These are phyloP conservation scores for Chrysina gloriosa DNA, from an alignment of 2,888 invertebrate species.

Conservation along the genomic window DNA sequence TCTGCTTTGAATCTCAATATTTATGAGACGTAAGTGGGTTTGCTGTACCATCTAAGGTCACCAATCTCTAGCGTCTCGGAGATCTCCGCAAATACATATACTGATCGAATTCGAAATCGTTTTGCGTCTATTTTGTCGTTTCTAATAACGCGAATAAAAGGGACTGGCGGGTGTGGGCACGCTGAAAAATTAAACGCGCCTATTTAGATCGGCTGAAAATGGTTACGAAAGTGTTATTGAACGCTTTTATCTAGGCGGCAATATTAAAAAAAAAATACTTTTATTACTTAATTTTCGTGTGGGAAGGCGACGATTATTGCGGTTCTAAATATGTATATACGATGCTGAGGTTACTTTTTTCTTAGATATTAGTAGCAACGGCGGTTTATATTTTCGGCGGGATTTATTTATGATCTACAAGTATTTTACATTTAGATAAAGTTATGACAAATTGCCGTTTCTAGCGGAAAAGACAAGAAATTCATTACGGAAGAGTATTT, in stretches of 20 bases:
- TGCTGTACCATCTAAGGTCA: slow-evolving; percentile 25
- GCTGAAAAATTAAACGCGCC: background rate
- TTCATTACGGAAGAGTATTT: too few species aligned
- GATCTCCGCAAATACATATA: background rate
- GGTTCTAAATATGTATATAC: background rate
- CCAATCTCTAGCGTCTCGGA: background rate
- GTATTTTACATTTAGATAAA: slow-evolving; percentile 17
- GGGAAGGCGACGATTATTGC: background rate
- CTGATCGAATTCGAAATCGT: background rate
- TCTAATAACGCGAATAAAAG: background rate
- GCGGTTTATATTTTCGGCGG: background rate
- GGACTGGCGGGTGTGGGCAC: background rate
- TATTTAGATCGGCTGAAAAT: background rate
- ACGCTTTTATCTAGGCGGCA: slow-evolving; percentile 2
- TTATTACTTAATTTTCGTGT: slow-evolving; percentile 15
- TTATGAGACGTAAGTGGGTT: slow-evolving; percentile 12
- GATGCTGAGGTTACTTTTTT: background rate
- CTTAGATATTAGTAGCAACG: background rate
- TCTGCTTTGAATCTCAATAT: slow-evolving; percentile 26
- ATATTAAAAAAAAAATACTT: background rate
- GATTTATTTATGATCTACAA: background rate
- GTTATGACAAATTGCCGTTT: background rate
- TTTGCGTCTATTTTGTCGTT: background rate
- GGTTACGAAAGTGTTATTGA: slow-evolving; percentile 1
- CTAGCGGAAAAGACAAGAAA: too few species aligned